Conservation (phyloP, 2,888 invertebrate species). For the Cheilosia impressa region DNA sequence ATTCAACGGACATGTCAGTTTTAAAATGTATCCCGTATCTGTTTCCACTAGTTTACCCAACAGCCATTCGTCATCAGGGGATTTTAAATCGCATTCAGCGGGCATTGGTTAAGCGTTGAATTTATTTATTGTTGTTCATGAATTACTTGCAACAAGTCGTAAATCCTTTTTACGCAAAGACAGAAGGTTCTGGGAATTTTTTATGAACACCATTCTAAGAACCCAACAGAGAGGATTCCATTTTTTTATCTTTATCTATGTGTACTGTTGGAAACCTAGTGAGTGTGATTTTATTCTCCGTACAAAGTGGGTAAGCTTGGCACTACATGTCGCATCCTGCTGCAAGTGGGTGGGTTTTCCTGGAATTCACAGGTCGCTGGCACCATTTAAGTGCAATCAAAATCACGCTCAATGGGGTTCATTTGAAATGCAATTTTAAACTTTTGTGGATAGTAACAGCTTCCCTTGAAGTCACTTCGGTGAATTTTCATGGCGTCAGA, state of each 20-base stretch:
- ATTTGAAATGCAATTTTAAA: neutral
- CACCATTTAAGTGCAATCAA: too few species aligned
- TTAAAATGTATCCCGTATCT: neutral
- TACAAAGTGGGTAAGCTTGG: too few species aligned
- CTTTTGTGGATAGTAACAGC: neutral
- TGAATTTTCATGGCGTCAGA: too few species aligned
- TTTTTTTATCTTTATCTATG: too few species aligned
- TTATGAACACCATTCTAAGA: too few species aligned
- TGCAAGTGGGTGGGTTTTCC: neutral
- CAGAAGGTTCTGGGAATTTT: too few species aligned
- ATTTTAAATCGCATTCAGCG: constrained; percentile 17
- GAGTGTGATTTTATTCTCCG: too few species aligned
- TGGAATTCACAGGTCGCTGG: too few species aligned
- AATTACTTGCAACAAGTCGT: neutral
- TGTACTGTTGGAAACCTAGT: too few species aligned
- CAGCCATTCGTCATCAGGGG: neutral
- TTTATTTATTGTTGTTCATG: constrained; percentile 2
- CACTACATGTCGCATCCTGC: too few species aligned
- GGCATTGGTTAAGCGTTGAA: neutral
- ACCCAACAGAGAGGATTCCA: too few species aligned
- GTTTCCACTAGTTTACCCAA: constrained; percentile 7
- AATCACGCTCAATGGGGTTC: neutral
- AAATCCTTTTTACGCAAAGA: too few species aligned
- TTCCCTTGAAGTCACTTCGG: neutral
- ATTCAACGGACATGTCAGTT: neutral